Evolutionary conservation across 2,797 vertebrate genomes (phyloP).

Genomic region (Hemibagrus guttatus): DNA sequence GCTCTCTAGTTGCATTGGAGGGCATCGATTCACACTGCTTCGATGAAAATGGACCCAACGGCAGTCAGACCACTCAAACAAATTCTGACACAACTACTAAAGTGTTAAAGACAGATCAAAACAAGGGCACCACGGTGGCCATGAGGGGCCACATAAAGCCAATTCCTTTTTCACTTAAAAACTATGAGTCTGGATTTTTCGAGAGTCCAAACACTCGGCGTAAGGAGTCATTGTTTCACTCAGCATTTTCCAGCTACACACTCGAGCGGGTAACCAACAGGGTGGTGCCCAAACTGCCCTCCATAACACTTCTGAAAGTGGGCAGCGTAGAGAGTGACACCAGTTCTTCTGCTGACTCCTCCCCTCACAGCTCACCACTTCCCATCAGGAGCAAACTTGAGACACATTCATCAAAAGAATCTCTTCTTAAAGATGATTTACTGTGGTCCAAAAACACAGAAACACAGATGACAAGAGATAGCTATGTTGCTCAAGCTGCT

Average conservation of each 20-base stretch:
- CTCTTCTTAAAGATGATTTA: neutral
- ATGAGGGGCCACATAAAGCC: conserved; percentile 55
- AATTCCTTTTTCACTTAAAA: conserved; percentile 66
- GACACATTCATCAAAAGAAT: conserved; percentile 1
- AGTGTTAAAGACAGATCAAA: conserved; percentile 27
- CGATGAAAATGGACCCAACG: conserved; percentile 2
- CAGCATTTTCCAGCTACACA: conserved; percentile 59
- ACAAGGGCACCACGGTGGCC: conserved; percentile 11
- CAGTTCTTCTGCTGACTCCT: conserved; percentile 67
- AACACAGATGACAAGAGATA: conserved; percentile 20
- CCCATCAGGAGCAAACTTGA: conserved; percentile 37
- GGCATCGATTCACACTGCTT: conserved; percentile 14
- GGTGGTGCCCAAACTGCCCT: conserved; percentile 38
- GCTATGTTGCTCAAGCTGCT: conserved; percentile 23
- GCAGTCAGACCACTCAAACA: conserved; percentile 34
- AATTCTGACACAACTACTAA: neutral
- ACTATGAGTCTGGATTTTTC: conserved; percentile 66
- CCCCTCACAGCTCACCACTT: conserved; percentile 58
- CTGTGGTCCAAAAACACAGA: neutral
- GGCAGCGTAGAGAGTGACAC: conserved; percentile 61
- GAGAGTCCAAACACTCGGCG: conserved; percentile 73
- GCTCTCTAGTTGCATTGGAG: conserved; percentile 41
- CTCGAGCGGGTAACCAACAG: conserved; percentile 61
- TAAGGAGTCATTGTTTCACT: conserved; percentile 76
- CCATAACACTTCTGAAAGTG: conserved; percentile 58